Evolutionary conservation across 2,113 vertebrate species (phyloP), one percentile per base, ranked within the genome.

Genomic region (Salvelinus sp.): DNA sequence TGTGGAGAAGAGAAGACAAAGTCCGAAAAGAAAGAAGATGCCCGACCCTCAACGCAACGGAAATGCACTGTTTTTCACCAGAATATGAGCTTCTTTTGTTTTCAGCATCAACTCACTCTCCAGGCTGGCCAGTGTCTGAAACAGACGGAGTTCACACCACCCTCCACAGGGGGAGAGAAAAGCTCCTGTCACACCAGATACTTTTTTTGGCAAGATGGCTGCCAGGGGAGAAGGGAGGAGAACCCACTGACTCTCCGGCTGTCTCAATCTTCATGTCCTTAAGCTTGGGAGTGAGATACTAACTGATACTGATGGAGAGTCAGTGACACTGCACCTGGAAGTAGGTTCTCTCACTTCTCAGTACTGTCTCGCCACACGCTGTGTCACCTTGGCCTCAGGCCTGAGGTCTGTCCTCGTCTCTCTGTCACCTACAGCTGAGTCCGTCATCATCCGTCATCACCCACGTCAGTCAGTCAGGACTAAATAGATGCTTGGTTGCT

Each of bases 1-100:
- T 62, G 87, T 85, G 83, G 78, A 88, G 84, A 90, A 77, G 73
- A 85, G 84, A 90, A 77, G 73, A 85, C 75, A 81, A 64, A 65
- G 72, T 67, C 71, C 63, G 14, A 82, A 79, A 75, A 83, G 79
- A 77, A 44, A 44, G 38, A 9, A 44, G 38, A 44, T 44, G 38
- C 9, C 38, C 7, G 33, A 1, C 38, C 38, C 38, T 44, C 38
- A 44, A 44, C 38, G 7, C 9, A 44, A 44, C 9, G 10, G 38
- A 44, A 44, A 44, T 44, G 38, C 10, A 44, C 38, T 10, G 38
- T 44, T 44, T 44, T 44, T 44, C 38, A 44, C 9, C 10, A 44
- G 38, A 44, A 10, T 44, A 2, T 33, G 33, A 12, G 38, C 9
- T 44, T 44, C 13, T 66, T 66, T 6, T 28, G 22, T 13, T 14